Conservation (phyloP, 2,113 vertebrate genomes). For the Sprattus sprattus region DNA sequence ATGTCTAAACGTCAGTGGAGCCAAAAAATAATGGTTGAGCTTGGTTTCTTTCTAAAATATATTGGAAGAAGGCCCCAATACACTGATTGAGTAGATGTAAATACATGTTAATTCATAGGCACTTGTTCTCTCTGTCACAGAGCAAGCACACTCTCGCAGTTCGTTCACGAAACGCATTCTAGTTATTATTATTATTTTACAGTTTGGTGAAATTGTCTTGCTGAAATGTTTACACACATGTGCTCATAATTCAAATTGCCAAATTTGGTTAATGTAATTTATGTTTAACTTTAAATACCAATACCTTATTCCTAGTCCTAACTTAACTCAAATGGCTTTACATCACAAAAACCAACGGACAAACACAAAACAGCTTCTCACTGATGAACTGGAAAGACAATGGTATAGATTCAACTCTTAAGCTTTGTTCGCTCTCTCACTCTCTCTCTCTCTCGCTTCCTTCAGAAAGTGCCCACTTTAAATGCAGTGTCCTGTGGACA, state of each 20-base stretch:
- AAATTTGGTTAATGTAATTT: too few species aligned
- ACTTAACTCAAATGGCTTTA: neutral
- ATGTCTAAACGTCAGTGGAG: too few species aligned
- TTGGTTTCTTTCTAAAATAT: too few species aligned
- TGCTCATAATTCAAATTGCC: neutral
- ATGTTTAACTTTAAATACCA: too few species aligned
- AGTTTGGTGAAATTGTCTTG: neutral
- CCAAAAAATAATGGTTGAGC: too few species aligned
- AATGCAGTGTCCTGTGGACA: neutral
- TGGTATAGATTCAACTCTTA: neutral
- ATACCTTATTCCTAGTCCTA: too few species aligned
- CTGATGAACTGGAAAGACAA: neutral
- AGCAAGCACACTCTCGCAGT: too few species aligned
- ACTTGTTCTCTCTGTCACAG: too few species aligned
- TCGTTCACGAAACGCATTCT: too few species aligned
- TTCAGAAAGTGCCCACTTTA: conserved; percentile 2
- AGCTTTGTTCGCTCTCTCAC: neutral
- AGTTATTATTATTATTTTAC: neutral
- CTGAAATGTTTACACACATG: neutral
- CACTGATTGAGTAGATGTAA: too few species aligned
- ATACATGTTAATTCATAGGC: too few species aligned
- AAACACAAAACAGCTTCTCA: neutral
- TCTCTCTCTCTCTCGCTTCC: neutral
- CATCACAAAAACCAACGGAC: neutral
- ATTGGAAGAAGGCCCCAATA: too few species aligned